Base-by-base conservation (phyloP, 2,113 vertebrate genomes). In the Gambusia affinis region DNA sequence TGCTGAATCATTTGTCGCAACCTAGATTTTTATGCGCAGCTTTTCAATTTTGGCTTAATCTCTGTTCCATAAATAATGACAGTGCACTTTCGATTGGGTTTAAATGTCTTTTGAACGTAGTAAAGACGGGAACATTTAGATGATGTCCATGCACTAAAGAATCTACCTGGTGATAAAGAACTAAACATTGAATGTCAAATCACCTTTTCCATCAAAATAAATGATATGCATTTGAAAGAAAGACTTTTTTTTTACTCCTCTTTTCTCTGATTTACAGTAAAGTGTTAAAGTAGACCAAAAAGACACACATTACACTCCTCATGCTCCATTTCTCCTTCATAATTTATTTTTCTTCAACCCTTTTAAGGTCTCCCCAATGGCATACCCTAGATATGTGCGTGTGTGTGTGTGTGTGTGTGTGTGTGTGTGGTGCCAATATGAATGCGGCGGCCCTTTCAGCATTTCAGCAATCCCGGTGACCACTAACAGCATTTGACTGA, bases 301-400 rank as follows among this genome's bases (percentile, higher is more conserved):
- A 64, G 44, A 71, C 63, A 64, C 15, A 8, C 7, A 3, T 62
- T 35, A 37, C 4, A 0, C 74, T 68, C 31, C 35, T 60, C 70
- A 77, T 19, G 19, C 24, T 4, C 33, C 17, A 37, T 62, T 19
- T 65, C 10, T 15, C 17, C 22, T 71, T 76, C 3, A 67, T 82
- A 66, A 65, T 79, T 70, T 61, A 74, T 76, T 69, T 64, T 64
- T 79, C 28, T 30, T 19, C 33, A 73, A 39, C 57, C 27, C 27
- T 30, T 70, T 78, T 64, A 70, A 60, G 67, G 67, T 72, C 67
- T 63, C 19, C 64, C 39, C n/a, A 0, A 15, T 27, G 67, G 29
- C 17, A 27, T 4, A 28, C 29, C 67, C 47, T 66, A 37, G 64
- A 54, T 74, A 12, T 51, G 63, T 69, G 62, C 44, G 47, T 42